These are phyloP conservation scores for Phoxinus dragarum DNA, from an alignment of 2,797 vertebrate species.

Conservation along the genomic window DNA sequence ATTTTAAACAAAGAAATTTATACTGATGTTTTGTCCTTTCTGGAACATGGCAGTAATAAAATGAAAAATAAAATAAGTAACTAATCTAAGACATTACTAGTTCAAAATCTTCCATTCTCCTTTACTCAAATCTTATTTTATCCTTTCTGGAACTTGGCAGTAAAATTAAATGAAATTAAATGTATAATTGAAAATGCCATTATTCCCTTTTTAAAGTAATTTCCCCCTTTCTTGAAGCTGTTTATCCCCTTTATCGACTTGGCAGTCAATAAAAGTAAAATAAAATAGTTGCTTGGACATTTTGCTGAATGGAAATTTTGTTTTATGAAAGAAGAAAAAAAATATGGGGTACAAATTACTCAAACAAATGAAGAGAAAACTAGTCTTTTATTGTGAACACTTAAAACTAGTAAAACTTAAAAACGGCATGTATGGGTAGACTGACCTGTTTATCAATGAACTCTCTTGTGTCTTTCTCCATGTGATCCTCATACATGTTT, in stretches of 20 bases:
- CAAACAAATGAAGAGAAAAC: neutral
- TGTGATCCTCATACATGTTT: slow-evolving; percentile 94
- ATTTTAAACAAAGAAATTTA: neutral
- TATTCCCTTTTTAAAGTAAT: neutral
- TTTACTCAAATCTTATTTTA: neutral
- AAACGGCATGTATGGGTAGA: neutral
- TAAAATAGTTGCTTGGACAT: neutral
- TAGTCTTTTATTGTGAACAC: neutral
- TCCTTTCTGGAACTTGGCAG: neutral
- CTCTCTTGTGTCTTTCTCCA: slow-evolving; percentile 95
- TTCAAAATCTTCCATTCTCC: neutral
- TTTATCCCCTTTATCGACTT: neutral
- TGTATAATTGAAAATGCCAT: neutral
- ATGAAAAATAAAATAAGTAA: neutral
- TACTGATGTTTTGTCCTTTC: neutral
- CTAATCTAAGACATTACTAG: neutral
- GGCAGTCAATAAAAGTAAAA: neutral
- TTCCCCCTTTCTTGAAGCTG: neutral
- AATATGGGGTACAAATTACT: neutral
- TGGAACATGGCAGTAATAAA: neutral
- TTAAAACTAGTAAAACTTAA: neutral
- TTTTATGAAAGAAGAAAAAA: neutral
- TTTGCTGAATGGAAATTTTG: neutral
- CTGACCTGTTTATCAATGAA: slow-evolving; percentile 90
- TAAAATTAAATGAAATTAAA: neutral